Evolutionary conservation across 2,888 invertebrate genomes (phyloP).

Genomic region (Pammene aurita): DNA sequence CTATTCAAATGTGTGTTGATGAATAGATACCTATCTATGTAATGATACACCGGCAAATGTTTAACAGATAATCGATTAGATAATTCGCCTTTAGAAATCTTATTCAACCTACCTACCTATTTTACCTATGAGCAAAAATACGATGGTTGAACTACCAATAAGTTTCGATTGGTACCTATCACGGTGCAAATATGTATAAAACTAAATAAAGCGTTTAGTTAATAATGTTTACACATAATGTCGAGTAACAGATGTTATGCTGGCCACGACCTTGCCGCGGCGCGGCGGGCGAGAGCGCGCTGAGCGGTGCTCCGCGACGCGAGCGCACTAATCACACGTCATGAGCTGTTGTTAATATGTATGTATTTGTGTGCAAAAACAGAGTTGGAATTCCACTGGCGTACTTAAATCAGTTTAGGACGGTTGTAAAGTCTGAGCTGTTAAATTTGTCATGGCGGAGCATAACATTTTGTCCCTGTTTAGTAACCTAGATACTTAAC

Average conservation of each 20-base stretch:
- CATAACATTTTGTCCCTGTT: no score
- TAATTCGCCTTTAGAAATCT: no score
- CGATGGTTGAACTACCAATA: neutral
- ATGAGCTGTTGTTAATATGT: constrained; percentile 1
- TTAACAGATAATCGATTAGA: no score
- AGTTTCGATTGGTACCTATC: neutral
- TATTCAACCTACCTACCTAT: no score
- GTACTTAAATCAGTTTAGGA: neutral
- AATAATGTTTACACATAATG: constrained; percentile 15
- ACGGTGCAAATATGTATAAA: neutral
- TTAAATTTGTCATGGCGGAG: neutral
- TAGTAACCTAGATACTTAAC: no score
- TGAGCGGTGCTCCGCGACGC: neutral
- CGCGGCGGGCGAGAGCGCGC: constrained; percentile 1
- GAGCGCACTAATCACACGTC: constrained; percentile 8
- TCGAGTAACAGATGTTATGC: constrained; percentile 10
- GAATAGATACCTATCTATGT: no score
- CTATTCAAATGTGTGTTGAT: no score
- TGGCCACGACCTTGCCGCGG: constrained; percentile 19
- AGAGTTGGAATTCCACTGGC: neutral
- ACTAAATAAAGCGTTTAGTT: neutral
- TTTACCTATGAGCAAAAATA: no score
- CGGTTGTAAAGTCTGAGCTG: neutral
- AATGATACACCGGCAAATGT: no score
- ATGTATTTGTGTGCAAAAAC: neutral